These are phyloP conservation scores for Boloria selene DNA, from an alignment of 2,888 invertebrate genomes.

Conservation along the genomic window DNA sequence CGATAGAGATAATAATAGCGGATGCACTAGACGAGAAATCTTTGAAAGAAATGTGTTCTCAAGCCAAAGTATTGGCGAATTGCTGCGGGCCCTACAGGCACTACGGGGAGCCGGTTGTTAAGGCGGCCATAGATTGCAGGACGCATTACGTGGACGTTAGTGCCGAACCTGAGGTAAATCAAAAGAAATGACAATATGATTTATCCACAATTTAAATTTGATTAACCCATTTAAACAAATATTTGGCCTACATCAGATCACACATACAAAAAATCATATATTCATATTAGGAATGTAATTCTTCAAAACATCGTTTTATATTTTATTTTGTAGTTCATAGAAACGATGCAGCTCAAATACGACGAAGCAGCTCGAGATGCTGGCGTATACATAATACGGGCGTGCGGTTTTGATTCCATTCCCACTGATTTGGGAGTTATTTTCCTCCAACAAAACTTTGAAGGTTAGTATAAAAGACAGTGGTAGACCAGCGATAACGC, in stretches of 20 bases:
- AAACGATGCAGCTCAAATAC: slow-evolving; percentile 92
- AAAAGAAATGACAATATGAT: too few species aligned
- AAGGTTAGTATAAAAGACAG: too few species aligned
- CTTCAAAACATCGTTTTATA: too few species aligned
- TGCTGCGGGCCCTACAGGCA: slow-evolving; percentile 95
- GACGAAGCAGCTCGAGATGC: slow-evolving; percentile 87
- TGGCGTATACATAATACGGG: slow-evolving; percentile 92
- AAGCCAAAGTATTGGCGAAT: slow-evolving; percentile 91
- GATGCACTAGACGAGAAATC: slow-evolving; percentile 89
- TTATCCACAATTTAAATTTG: too few species aligned
- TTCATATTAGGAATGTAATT: too few species aligned
- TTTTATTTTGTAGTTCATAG: slow-evolving; percentile 86
- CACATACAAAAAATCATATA: too few species aligned
- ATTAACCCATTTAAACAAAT: too few species aligned
- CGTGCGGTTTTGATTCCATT: slow-evolving; percentile 97
- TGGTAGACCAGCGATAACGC: too few species aligned
- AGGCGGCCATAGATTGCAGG: slow-evolving; percentile 90
- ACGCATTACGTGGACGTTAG: slow-evolving; percentile 96
- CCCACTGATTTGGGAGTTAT: slow-evolving; percentile 93
- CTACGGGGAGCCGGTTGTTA: slow-evolving; percentile 94
- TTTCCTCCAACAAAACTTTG: slow-evolving; percentile 89
- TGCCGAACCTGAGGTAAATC: slow-evolving; percentile 91
- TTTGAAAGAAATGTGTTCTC: slow-evolving; percentile 89
- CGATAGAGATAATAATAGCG: slow-evolving; percentile 88
- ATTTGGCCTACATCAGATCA: too few species aligned